Evolutionary conservation across 35 echinoderm and acorn worm genomes (phyloP), one percentile per base, ranked within the genome.

Genomic region (Nesometra sesokonis): DNA sequence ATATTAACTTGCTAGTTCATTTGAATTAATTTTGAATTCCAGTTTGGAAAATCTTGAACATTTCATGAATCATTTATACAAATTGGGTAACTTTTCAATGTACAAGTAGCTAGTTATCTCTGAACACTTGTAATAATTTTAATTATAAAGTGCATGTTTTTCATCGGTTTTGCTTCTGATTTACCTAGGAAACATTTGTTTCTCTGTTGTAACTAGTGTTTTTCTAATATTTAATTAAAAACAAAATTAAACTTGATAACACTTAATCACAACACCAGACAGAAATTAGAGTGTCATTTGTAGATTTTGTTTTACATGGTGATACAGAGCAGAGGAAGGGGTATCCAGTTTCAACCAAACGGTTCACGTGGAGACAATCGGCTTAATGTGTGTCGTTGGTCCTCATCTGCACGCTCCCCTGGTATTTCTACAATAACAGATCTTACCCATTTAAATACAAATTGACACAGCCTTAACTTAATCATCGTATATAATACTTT

Each of bases 401-500:
- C 52, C 9, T 67, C 52, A 67, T 67, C 8, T 67, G 52, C 1
- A 13, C 11, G 52, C 2, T 67, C 52, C 52, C 52, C 52, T 67
- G 52, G 52, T 67, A 67, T 67, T 67, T 67, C 52, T 67, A 67
- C 52, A 67, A 67, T 67, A 67, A 67, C 52, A 67, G 52, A 67
- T 67, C 52, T 67, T 67, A 67, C 23, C 52, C 52, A 67, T 67
- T 27, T 67, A 67, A 67, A 67, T 27, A 67, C 52, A 67, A 19
- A 11, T 67, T 67, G 52, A 67, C 52, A 67, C 21, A 67, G 7
- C 52, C 23, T 67, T 67, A 67, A 67, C 52, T 67, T 67, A 67
- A 67, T 67, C 52, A 67, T 67, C 52, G 52, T 67, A 67, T 67
- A 67, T 67, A 67, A 67, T 67, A 67, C 52, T 67, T 67, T 67